Conservation (phyloP, 1,140 invertebrate genomes). For the Trichonephila clavata region DNA sequence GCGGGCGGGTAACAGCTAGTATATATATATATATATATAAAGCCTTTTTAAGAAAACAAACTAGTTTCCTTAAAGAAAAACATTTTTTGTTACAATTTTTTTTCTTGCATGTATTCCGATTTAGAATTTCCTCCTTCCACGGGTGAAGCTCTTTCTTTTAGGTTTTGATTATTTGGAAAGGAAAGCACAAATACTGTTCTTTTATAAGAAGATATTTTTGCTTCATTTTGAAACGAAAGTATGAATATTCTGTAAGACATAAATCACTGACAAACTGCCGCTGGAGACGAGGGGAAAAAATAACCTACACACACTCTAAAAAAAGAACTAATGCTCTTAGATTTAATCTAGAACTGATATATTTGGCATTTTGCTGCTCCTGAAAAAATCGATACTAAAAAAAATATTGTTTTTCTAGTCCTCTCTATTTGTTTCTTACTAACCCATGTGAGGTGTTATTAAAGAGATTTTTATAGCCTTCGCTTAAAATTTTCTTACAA, state of each 20-base stretch:
- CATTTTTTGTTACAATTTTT: neutral
- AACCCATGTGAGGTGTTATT: neutral
- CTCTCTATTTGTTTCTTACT: neutral
- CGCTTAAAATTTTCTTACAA: too few relatives aligned
- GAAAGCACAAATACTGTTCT: neutral
- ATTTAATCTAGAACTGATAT: neutral
- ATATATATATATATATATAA: too few relatives aligned
- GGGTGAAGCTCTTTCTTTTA: neutral
- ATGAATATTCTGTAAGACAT: slow-evolving; percentile 1
- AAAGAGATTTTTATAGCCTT: neutral
- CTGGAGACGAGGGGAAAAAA: neutral
- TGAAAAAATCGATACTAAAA: neutral
- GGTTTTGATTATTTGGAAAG: neutral
- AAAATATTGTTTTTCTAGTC: neutral
- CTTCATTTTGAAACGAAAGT: neutral
- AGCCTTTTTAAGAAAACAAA: neutral
- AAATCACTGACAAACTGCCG: neutral
- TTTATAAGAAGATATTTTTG: neutral
- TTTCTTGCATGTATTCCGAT: neutral
- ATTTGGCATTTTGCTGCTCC: neutral
- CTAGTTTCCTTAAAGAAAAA: neutral
- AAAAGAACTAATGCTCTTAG: neutral
- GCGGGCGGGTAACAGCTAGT: too few relatives aligned
- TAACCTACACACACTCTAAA: neutral
- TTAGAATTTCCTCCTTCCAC: neutral